Base-by-base conservation (phyloP, 2,797 vertebrate species). In the Mastacembelus armatus region DNA sequence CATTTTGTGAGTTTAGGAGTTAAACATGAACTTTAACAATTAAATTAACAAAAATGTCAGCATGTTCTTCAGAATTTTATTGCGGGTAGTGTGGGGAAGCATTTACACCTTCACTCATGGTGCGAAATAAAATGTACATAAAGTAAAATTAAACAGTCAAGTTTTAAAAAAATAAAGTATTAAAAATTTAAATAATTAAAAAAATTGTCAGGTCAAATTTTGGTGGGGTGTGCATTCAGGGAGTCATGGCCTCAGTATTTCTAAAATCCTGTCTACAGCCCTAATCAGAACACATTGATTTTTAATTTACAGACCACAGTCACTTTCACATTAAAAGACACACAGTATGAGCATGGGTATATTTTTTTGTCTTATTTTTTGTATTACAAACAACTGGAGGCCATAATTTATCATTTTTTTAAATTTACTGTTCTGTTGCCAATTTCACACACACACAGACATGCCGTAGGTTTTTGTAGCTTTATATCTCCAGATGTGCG, bases 321-420 rank as follows among this genome's bases (percentile, higher is more conserved):
- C 50, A 49, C 36, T 9, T 74, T 50, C 6, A 58, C 40, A 52
- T 44, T 32, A 48, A 56, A 56, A 63, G 33, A 18, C 27, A 66
- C 24, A 18, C 19, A 39, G 64, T 65, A 27, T 51, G 21, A 76
- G 26, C 30, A 50, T 33, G 48, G 10, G 11, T 27, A 18, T 52
- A 4, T 22, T 32, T 49, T 67, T 32, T 49, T 67, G 56, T 71
- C 14, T 74, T 8, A 64, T 11, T 50, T 76, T 73, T 85, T 75
- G 40, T 66, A 54, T 57, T 50, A 55, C 50, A 5, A 66, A 54
- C 22, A 66, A 70, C 36, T 36, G 49, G 49, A 71, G 60, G 27
- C 19, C 54, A 57, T 70, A 18, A 61, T 52, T 58, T 58, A 55
- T 38, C 18, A 38, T n/a, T 9, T 43, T 21, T 26, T 67, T 59